These are phyloP conservation scores for Allolobophora icterica DNA, from an alignment of 2,888 invertebrate genomes.

Conservation along the genomic window DNA sequence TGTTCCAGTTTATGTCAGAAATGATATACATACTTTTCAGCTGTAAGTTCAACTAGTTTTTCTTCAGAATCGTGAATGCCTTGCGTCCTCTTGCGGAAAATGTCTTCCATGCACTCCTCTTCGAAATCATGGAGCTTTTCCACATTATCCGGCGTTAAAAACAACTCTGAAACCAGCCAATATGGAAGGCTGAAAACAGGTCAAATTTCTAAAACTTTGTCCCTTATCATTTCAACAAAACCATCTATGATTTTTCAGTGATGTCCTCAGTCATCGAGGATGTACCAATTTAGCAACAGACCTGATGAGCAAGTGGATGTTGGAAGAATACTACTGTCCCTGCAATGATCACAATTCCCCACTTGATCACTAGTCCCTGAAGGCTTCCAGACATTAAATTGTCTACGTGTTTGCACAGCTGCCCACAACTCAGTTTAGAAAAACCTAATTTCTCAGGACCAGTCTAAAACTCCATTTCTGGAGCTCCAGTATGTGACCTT, in stretches of 20 bases:
- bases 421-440: not conserved
- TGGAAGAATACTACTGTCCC: not conserved
- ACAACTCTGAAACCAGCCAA: slow-evolving; percentile 72
- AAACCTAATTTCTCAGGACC: not conserved
- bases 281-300: not conserved
- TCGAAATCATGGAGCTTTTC: slow-evolving; percentile 95
- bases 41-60: slow-evolving; percentile 65
- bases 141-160: slow-evolving; percentile 89
- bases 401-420: slow-evolving; percentile 17
- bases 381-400: not conserved
- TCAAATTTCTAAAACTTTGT: not conserved
- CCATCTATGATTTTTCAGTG: not conserved
- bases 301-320: not conserved
- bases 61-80: slow-evolving; percentile 82
- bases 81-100: slow-evolving; percentile 81
- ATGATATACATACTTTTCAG: slow-evolving; percentile 60
- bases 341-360: not conserved
- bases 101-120: slow-evolving; percentile 96
- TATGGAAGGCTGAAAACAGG: not conserved
- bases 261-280: not conserved
- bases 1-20: not conserved
- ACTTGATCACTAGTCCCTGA: no score
- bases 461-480: no score
- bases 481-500: no score
- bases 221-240: not conserved